These are phyloP conservation scores for Genyomyrus donnyi DNA, from an alignment of 2,113 vertebrate genomes.

Conservation along the genomic window DNA sequence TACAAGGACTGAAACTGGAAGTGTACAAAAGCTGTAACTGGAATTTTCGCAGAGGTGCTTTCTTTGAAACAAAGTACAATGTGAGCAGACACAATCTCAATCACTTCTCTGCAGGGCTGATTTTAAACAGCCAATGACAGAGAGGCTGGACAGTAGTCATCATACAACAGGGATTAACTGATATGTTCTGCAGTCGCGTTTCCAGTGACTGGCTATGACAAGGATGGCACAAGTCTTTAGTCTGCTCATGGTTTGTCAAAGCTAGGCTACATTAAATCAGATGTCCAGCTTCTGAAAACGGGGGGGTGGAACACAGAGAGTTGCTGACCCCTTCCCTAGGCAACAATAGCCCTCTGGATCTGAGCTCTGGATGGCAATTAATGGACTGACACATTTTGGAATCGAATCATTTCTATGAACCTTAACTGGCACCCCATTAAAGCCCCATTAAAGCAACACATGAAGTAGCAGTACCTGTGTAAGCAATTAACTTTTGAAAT, in stretches of 20 bases:
- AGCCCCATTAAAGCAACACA: neutral
- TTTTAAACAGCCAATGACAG: slow-evolving; percentile 4
- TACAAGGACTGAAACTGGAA: neutral
- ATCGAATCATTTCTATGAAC: neutral
- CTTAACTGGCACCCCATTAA: neutral
- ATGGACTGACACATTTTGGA: neutral
- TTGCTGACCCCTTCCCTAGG: neutral
- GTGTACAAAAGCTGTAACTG: neutral
- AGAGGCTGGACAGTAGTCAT: neutral
- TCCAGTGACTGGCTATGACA: neutral
- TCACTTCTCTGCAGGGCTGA: neutral
- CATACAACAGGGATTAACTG: neutral
- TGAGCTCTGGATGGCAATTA: neutral
- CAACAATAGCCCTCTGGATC: neutral
- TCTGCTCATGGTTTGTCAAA: neutral
- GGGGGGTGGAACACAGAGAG: neutral
- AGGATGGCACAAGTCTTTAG: neutral
- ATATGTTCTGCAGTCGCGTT: neutral
- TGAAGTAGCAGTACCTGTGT: neutral
- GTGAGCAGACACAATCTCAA: neutral
- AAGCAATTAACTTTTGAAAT: neutral
- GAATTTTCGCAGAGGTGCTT: neutral
- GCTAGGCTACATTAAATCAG: neutral
- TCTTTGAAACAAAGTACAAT: neutral
- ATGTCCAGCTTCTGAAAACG: neutral